These are phyloP conservation scores for Andricus quercusramuli DNA, from an alignment of 2,888 invertebrate genomes.

Conservation along the genomic window DNA sequence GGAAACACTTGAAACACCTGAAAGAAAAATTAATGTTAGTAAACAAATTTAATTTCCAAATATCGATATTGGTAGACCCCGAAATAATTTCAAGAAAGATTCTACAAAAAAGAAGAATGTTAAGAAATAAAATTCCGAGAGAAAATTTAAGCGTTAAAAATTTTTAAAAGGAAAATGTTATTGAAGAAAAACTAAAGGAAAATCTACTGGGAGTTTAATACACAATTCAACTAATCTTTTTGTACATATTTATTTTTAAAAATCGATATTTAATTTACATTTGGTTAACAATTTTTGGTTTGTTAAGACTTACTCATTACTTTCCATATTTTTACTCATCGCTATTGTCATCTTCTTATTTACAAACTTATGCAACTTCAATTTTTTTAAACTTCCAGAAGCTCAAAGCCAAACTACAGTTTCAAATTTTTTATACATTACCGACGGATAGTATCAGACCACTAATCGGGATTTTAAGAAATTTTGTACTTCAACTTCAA, in stretches of 20 bases:
- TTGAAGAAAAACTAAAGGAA: background rate
- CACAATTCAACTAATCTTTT: background rate
- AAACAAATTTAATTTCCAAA: slow-evolving; percentile 27
- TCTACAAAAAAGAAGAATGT: background rate
- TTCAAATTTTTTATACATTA: background rate
- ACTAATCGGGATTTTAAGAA: too few relatives aligned
- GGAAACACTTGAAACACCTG: slow-evolving; percentile 59
- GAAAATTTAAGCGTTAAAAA: background rate
- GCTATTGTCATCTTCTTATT: background rate
- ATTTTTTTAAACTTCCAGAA: background rate
- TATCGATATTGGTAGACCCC: background rate
- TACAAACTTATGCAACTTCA: background rate
- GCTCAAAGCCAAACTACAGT: background rate
- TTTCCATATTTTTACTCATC: too few relatives aligned
- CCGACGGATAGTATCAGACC: too few relatives aligned
- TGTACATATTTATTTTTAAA: slow-evolving; percentile 22
- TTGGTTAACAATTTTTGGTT: slow-evolving; percentile 8
- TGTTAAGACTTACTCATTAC: background rate
- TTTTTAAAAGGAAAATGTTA: background rate
- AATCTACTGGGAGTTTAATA: background rate
- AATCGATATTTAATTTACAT: slow-evolving; percentile 5
- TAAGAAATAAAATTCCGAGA: background rate
- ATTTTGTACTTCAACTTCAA: too few relatives aligned
- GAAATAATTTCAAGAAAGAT: background rate
- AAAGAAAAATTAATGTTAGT: slow-evolving; percentile 67